Base-by-base conservation (phyloP, 2,113 vertebrate species). In the Apaloderma vittatum region DNA sequence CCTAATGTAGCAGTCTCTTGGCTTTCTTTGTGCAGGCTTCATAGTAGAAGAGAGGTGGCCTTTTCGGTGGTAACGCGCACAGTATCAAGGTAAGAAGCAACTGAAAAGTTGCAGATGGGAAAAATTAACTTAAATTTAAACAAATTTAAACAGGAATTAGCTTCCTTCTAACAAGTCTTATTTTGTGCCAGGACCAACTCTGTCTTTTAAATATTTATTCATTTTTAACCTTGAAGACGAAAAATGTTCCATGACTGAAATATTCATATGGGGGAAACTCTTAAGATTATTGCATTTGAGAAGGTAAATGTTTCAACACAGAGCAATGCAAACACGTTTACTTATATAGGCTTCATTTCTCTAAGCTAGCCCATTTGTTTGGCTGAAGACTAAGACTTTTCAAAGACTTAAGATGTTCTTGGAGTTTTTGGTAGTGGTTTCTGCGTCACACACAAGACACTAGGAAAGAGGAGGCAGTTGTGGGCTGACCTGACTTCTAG, bases 11-110 rank as follows among this genome's bases (percentile, higher is more conserved):
- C 85, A 88, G 83, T 40, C 70, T 49, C 46, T 85, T 92, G n/a
- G 85, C 70, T 96, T 97, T 73, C 94, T 80, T 88, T 84, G 67
- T 62, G 51, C 70, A 63, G 59, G 89, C 88, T 96, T 91, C 74
- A 57, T 72, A 76, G 82, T 57, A 27, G 70, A 68, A 73, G 78
- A 92, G 86, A 87, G 20, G 36, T 36, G 77, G 52, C 82, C 74
- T 5, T 62, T 65, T 74, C 30, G 22, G 66, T 21, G 74, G 24
- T 52, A 75, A 61, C 2, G 1, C 9, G 5, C 72, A 34, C 54
- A 7, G 52, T 29, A 17, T 34, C 0, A 12, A 57, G 79, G 67
- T 63, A 70, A 92, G 76, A 86, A 83, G 67, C 52, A 51, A 59
- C 32, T 74, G 68, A 92, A 17, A 70, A 87, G 58, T 67, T 93